phyloP scores from a whole-genome alignment of 2,797 vertebrate species.

The Lindbergichthys nudifrons region DNA sequence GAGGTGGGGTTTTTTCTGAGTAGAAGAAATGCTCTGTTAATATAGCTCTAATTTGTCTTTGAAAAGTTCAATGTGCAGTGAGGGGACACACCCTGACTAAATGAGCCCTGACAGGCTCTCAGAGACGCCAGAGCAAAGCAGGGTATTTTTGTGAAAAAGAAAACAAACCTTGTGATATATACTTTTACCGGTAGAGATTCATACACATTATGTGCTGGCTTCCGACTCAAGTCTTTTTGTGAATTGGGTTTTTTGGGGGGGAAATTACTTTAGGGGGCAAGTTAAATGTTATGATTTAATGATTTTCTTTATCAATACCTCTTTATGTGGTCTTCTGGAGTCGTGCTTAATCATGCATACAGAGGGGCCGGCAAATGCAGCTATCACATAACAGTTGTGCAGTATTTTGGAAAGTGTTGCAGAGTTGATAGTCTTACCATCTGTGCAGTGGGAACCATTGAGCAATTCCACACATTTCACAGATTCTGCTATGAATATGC shows the following conservation, averaged over 20 bases:
- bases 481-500: constrained; percentile 24
- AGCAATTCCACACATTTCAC: constrained; percentile 35
- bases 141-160: constrained; percentile 31
- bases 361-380: neutral
- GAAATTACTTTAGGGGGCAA: accelerated
- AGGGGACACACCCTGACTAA: constrained; percentile 66
- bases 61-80: constrained; percentile 54
- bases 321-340: neutral
- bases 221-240: neutral
- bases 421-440: constrained; percentile 45
- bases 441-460: constrained; percentile 17
- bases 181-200: constrained; percentile 13
- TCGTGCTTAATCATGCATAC: constrained; percentile 1
- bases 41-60: constrained; percentile 55
- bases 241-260: neutral
- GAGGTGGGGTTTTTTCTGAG: constrained; percentile 20
- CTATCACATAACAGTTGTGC: constrained; percentile 21
- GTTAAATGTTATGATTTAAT: neutral
- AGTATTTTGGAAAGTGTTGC: constrained; percentile 46
- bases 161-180: constrained; percentile 44
- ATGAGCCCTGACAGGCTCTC: constrained; percentile 70
- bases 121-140: constrained; percentile 34
- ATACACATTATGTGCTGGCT: neutral
- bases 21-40: constrained; percentile 51
- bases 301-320: neutral